A percentile compares a stretch with the other conserved stretches of the same genome.
These are phyloP conservation scores for Sepiola atlantica DNA, from an alignment of 2,888 invertebrate species.

Conservation along the genomic window DNA sequence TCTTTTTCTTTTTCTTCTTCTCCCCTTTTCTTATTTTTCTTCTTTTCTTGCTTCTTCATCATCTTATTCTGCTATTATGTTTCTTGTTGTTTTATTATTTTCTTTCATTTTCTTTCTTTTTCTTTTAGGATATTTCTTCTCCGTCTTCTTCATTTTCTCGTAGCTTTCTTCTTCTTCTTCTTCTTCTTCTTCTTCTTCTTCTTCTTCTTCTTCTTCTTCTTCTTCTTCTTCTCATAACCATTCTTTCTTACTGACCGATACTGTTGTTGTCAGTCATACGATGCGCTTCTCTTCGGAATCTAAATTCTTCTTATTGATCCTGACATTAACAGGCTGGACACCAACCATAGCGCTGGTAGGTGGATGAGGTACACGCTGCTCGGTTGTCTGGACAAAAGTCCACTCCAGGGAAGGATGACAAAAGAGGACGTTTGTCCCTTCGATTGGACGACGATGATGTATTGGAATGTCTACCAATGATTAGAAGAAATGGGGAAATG, in stretches of 20 bases:
- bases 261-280: neutral
- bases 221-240: neutral
- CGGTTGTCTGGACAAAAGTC: neutral
- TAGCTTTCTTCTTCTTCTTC: too few species aligned
- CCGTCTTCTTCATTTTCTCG: too few species aligned
- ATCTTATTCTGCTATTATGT: too few species aligned
- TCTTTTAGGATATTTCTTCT: too few species aligned
- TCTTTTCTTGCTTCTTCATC: neutral
- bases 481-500: neutral
- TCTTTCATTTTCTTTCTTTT: too few species aligned
- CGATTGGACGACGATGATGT: neutral
- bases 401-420: neutral
- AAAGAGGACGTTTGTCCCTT: neutral
- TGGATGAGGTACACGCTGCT: neutral
- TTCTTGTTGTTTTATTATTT: too few species aligned
- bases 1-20: neutral
- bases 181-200: too few species aligned
- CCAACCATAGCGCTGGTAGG: neutral
- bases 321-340: neutral
- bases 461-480: neutral
- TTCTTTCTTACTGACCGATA: neutral
- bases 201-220: too few species aligned
- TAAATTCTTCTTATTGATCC: slow-evolving; percentile 32
- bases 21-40: neutral
- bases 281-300: neutral